A percentile compares a stretch with the other conserved stretches of the same genome.
These are phyloP conservation scores for Pardosa pseudoannulata DNA, from an alignment of 2,888 invertebrate species.

Conservation along the genomic window DNA sequence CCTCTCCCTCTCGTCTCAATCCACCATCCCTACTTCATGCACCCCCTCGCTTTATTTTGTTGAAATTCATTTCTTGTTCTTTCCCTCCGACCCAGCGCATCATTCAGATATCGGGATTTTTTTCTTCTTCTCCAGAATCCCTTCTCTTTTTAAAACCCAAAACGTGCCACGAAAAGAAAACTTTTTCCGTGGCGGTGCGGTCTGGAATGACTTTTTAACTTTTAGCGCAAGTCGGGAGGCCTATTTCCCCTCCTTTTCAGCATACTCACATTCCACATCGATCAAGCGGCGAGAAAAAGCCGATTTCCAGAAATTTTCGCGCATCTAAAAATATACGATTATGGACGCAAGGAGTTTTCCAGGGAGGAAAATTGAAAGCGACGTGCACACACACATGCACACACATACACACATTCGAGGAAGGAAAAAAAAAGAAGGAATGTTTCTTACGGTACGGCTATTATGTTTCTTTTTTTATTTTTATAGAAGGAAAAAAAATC, in stretches of 20 bases:
- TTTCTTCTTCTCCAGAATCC: not conserved
- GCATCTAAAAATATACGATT: constrained; percentile 46
- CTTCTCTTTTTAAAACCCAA: no score
- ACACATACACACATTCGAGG: no score
- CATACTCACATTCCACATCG: constrained; percentile 37
- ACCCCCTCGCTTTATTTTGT: no score
- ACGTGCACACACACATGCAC: no score
- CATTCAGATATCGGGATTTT: constrained; percentile 41
- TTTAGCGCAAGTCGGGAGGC: not conserved
- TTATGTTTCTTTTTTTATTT: no score
- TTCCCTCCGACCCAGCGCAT: constrained; percentile 11
- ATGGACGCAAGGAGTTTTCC: not conserved
- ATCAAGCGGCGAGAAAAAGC: constrained; percentile 51
- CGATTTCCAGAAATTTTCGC: constrained; percentile 48
- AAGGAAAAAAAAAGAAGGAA: no score
- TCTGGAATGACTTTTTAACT: not conserved
- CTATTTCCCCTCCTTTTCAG: not conserved
- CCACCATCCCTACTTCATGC: no score
- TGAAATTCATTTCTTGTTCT: no score
- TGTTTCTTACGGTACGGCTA: no score
- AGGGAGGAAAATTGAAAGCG: constrained; percentile 13
- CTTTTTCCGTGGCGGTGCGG: not conserved
- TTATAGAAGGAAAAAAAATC: no score
- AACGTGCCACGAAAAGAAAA: constrained; percentile 45
- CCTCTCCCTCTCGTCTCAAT: no score